Evolutionary conservation across 2,888 invertebrate species (phyloP).

Genomic region (Trachelus iudaicus): DNA sequence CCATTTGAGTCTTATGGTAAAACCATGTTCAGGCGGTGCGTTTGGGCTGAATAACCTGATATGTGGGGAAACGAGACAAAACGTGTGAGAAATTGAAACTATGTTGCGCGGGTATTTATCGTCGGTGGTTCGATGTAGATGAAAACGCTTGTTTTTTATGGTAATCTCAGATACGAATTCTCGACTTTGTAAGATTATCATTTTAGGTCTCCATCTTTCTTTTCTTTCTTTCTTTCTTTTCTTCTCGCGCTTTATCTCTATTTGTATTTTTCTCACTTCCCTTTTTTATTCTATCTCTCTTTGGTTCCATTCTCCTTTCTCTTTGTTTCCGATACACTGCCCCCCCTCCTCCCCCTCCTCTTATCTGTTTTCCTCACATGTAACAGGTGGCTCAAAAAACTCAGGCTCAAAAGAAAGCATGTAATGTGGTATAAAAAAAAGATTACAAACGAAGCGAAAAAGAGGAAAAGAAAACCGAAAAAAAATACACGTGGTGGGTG

Average conservation of each 20-base stretch:
- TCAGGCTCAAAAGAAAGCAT: slow-evolving; percentile 1
- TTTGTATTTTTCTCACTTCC: slow-evolving; percentile 11
- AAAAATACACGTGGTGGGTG: slow-evolving; percentile 10
- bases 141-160: neutral
- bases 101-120: slow-evolving; percentile 39
- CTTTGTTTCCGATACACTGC: neutral
- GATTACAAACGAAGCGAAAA: neutral
- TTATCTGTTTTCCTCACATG: neutral
- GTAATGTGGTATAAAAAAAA: neutral
- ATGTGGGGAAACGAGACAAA: slow-evolving; percentile 24
- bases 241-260: slow-evolving; percentile 4
- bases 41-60: too few species aligned
- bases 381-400: slow-evolving; percentile 5
- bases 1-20: too few species aligned
- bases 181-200: slow-evolving; percentile 9
- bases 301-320: neutral
- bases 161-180: slow-evolving; percentile 1
- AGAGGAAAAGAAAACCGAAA: slow-evolving; percentile 10
- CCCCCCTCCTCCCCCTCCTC: neutral
- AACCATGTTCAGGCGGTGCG: too few species aligned
- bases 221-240: slow-evolving; percentile 3
- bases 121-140: slow-evolving; percentile 41
- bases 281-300: slow-evolving; percentile 1
- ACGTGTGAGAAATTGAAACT: slow-evolving; percentile 34
- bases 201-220: slow-evolving; percentile 4